Evolutionary conservation across 2,888 invertebrate genomes (phyloP).

Genomic region (Tachina grossa): DNA sequence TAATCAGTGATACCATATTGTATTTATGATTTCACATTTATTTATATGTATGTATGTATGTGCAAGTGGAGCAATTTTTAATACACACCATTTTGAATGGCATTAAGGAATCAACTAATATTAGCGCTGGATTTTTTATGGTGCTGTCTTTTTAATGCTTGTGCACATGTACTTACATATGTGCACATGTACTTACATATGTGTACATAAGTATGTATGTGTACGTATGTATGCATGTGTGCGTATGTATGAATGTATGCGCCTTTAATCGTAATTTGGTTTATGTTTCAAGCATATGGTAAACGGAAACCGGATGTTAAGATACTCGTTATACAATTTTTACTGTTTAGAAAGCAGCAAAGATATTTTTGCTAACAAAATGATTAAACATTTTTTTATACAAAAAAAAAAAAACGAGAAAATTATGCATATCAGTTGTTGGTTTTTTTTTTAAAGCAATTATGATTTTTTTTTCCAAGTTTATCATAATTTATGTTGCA

Average conservation of each 20-base stretch:
- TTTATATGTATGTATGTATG: neutral
- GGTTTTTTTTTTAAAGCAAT: neutral
- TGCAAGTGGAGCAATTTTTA: slow-evolving; percentile 2
- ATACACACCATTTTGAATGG: slow-evolving; percentile 18
- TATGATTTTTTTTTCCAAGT: neutral
- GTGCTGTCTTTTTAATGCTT: slow-evolving; percentile 39
- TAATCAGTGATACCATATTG: slow-evolving; percentile 62
- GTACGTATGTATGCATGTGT: slow-evolving; percentile 1
- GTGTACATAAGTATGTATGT: slow-evolving; percentile 11
- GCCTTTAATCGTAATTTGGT: no score
- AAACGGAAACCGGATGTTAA: slow-evolving; percentile 61
- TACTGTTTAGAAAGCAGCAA: slow-evolving; percentile 1
- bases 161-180: neutral
- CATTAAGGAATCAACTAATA: slow-evolving; percentile 30
- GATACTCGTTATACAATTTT: slow-evolving; percentile 31
- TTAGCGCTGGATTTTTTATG: slow-evolving; percentile 10
- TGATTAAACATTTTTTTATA: neutral
- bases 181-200: neutral
- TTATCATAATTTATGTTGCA: no score
- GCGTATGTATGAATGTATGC: no score
- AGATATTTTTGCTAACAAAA: slow-evolving; percentile 5
- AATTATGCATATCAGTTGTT: neutral
- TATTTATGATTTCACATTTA: neutral
- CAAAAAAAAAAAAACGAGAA: neutral
- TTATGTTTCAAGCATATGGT: slow-evolving; percentile 62